These are phyloP conservation scores for Lithobates sylvaticus DNA, from an alignment of 2,797 vertebrate genomes.

Conservation along the genomic window DNA sequence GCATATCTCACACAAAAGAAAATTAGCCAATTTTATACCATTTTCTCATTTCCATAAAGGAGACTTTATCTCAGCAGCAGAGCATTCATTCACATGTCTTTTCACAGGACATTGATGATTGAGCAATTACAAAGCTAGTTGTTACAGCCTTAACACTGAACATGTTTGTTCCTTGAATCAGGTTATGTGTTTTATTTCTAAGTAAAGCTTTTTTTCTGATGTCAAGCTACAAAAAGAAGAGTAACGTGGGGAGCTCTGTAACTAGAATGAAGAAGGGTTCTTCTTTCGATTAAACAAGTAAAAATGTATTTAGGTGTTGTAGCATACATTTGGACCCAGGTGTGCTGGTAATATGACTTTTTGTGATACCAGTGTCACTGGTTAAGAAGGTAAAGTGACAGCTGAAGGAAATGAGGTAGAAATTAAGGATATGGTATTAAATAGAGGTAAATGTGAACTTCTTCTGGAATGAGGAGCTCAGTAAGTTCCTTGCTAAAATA, in stretches of 20 bases:
- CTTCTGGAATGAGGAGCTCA: no score
- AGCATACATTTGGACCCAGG: no score
- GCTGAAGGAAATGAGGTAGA: no score
- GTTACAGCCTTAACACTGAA: conserved; percentile 29
- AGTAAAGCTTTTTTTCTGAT: background rate
- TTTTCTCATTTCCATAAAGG: conserved; percentile 52
- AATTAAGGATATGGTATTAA: no score
- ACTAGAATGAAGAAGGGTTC: background rate
- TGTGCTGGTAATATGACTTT: no score
- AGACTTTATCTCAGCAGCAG: conserved; percentile 43
- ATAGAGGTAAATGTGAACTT: no score
- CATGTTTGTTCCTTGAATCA: conserved; percentile 32
- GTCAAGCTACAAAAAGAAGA: background rate
- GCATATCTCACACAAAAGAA: conserved; percentile 26
- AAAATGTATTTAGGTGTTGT: no score
- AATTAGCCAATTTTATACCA: conserved; percentile 55
- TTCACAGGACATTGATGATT: conserved; percentile 41
- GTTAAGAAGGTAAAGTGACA: no score
- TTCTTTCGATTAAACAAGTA: background rate
- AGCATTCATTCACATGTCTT: conserved; percentile 40
- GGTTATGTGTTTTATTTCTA: conserved; percentile 6
- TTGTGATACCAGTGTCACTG: no score
- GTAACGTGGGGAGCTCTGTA: background rate
- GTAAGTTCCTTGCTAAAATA: no score
- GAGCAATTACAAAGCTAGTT: conserved; percentile 48